Conservation (phyloP, 2,113 vertebrate genomes). For the Trematomus loennbergii region DNA sequence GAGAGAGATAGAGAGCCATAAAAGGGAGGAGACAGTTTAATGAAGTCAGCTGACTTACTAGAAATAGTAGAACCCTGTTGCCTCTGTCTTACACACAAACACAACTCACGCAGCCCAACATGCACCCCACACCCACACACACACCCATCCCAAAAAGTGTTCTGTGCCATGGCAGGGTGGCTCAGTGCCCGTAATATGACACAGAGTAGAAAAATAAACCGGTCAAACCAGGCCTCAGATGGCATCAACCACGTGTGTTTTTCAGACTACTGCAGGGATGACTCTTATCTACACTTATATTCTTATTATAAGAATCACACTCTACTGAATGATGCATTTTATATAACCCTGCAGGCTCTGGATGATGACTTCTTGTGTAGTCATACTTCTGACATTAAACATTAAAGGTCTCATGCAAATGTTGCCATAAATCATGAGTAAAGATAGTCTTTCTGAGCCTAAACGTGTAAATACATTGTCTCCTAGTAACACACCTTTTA, state of each 20-base stretch:
- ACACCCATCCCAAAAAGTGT: background rate
- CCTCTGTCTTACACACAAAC: no score
- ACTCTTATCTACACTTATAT: background rate
- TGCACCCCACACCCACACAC: background rate
- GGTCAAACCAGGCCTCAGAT: background rate
- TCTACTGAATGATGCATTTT: background rate
- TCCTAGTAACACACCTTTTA: background rate
- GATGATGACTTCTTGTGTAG: constrained; percentile 1
- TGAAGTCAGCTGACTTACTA: constrained; percentile 35
- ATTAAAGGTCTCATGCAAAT: background rate
- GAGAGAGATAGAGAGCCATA: background rate
- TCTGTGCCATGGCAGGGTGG: background rate
- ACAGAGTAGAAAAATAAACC: constrained; percentile 1
- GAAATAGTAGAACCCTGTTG: constrained; percentile 29
- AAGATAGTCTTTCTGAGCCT: background rate
- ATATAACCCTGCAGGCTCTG: background rate
- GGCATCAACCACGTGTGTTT: background rate
- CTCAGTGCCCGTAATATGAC: background rate
- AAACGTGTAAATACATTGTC: background rate
- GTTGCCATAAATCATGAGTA: background rate
- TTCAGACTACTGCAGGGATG: background rate
- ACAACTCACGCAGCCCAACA: background rate
- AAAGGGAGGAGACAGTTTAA: constrained; percentile 13
- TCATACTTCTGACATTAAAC: background rate
- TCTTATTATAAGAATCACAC: background rate